Percentiles rank a stretch among this genome's conserved stretches.
These are phyloP conservation scores for Buathra laborator DNA, from an alignment of 2,888 invertebrate genomes.

Conservation along the genomic window DNA sequence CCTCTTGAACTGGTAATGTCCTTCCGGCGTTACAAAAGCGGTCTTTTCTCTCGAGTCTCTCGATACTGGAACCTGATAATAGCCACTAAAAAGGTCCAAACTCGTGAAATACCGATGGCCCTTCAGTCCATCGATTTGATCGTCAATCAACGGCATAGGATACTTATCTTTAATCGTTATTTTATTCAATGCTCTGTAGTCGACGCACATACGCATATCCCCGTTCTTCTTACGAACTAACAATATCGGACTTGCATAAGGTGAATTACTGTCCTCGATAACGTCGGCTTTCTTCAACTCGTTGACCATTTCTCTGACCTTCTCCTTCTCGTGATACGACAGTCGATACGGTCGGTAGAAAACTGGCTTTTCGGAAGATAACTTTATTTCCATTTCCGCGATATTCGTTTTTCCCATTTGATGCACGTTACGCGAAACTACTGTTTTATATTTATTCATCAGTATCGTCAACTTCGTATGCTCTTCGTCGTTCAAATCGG, in stretches of 20 bases:
- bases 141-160: slow-evolving; percentile 80
- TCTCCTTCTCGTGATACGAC: slow-evolving; percentile 70
- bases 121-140: slow-evolving; percentile 76
- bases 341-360: slow-evolving; percentile 74
- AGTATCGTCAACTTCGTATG: slow-evolving; percentile 36
- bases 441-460: slow-evolving; percentile 47
- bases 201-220: slow-evolving; percentile 72
- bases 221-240: slow-evolving; percentile 70
- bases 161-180: slow-evolving; percentile 77
- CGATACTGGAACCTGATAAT: slow-evolving; percentile 78
- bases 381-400: slow-evolving; percentile 72
- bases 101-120: slow-evolving; percentile 75
- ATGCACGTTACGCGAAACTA: slow-evolving; percentile 36
- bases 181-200: slow-evolving; percentile 76
- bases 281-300: slow-evolving; percentile 33
- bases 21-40: slow-evolving; percentile 81
- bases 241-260: slow-evolving; percentile 65
- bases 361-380: slow-evolving; percentile 70
- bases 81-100: slow-evolving; percentile 77
- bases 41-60: slow-evolving; percentile 76
- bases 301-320: slow-evolving; percentile 65
- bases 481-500: slow-evolving; percentile 43
- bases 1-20: slow-evolving; percentile 79
- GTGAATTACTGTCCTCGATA: slow-evolving; percentile 44
- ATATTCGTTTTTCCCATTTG: slow-evolving; percentile 68